A percentile compares a stretch with the other conserved stretches of the same genome.
phyloP scores from a whole-genome alignment of 2,888 invertebrate species.

The Chalcosyrphus nemorum region DNA sequence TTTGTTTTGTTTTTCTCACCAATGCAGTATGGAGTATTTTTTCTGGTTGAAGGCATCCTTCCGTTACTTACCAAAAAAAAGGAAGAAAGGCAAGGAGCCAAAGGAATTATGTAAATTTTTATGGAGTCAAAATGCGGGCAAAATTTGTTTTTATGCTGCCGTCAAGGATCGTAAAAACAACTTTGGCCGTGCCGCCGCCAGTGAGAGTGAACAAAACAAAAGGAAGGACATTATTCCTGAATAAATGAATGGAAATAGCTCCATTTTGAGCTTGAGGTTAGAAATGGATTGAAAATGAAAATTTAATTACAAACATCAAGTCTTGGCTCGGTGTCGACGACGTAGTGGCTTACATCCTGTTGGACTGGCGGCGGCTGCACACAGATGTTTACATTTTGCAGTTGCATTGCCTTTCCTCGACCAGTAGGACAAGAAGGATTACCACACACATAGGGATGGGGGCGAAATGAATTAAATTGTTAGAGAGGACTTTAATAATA shows the following conservation, averaged over 20 bases:
- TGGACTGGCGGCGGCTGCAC: neutral
- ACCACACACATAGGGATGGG: neutral
- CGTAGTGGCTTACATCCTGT: neutral
- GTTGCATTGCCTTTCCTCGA: neutral
- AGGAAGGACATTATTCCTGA: conserved; percentile 48
- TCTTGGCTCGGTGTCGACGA: neutral
- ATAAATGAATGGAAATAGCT: conserved; percentile 59
- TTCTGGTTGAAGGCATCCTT: neutral
- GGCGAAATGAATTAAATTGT: conserved; percentile 18
- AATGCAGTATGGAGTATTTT: conserved; percentile 19
- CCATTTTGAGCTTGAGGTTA: conserved; percentile 6
- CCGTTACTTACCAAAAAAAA: too few relatives aligned
- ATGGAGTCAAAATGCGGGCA: conserved; percentile 61
- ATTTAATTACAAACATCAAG: conserved; percentile 57
- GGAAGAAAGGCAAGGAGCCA: neutral
- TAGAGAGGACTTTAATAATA: conserved; percentile 20
- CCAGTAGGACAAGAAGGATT: neutral
- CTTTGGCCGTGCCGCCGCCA: conserved; percentile 14
- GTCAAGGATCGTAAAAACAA: conserved; percentile 55
- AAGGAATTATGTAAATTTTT: conserved; percentile 65
- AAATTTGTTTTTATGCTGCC: conserved; percentile 63
- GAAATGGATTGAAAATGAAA: conserved; percentile 61
- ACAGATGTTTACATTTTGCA: conserved; percentile 29
- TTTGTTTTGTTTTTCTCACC: neutral
- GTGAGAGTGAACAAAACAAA: neutral